phyloP scores from a whole-genome alignment of 2,888 invertebrate genomes.

The Sympetrum striolatum region DNA sequence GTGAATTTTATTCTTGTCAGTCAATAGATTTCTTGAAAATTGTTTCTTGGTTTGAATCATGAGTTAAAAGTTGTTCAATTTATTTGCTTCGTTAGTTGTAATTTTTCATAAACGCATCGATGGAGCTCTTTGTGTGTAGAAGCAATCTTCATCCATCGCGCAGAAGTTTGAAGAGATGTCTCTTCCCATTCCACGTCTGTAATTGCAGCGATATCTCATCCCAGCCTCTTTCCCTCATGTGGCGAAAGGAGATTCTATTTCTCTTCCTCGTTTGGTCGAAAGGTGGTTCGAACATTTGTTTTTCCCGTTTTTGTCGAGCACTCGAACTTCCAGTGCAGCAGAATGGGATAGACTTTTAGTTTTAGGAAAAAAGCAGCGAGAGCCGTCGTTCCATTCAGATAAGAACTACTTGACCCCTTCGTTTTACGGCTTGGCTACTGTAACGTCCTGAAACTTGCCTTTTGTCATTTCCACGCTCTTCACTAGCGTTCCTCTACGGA shows the following conservation, averaged over 20 bases:
- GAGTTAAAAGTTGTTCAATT: no score
- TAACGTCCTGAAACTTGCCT: not conserved
- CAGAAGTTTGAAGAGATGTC: not conserved
- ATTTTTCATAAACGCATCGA: no score
- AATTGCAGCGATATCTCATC: not conserved
- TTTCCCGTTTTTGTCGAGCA: not conserved
- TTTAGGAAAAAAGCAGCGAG: not conserved
- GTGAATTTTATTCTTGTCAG: no score
- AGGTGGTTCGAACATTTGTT: not conserved
- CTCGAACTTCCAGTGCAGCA: not conserved
- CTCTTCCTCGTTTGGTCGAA: not conserved
- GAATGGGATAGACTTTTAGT: not conserved
- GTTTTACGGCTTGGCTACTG: not conserved
- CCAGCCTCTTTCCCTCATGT: not conserved
- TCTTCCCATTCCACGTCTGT: not conserved
- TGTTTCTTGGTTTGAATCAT: no score
- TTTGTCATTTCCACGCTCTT: not conserved
- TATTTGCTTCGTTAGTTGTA: no score
- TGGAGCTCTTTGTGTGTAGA: no score
- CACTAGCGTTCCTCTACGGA: not conserved
- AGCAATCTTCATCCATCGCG: not conserved
- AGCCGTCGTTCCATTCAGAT: not conserved
- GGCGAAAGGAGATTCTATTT: not conserved
- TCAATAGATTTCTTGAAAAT: no score
- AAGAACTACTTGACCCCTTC: not conserved